phyloP scores from a whole-genome alignment of 2,113 vertebrate genomes.

The Platichthys flesus region DNA sequence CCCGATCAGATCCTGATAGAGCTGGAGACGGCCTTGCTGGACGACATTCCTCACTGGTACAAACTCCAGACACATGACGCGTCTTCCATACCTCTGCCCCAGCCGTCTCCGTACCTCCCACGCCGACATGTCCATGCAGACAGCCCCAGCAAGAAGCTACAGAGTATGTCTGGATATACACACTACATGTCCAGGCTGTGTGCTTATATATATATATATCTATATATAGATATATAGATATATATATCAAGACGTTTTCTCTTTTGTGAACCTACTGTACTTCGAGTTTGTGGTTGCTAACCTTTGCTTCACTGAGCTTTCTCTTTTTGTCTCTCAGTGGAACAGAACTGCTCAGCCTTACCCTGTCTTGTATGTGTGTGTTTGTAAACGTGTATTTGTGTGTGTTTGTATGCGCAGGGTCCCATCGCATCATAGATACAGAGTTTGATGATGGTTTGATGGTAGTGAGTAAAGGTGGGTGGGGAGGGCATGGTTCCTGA shows the following conservation, averaged over 20 bases:
- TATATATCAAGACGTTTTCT: background rate
- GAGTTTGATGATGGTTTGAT: slow-evolving; percentile 99
- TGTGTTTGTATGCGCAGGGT: slow-evolving; percentile 86
- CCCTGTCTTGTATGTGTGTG: slow-evolving; percentile 47
- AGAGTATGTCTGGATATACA: slow-evolving; percentile 86
- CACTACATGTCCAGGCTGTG: background rate
- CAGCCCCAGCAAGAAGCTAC: slow-evolving; percentile 95
- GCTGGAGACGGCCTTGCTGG: slow-evolving; percentile 94
- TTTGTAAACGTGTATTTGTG: slow-evolving; percentile 46
- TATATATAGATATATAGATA: background rate
- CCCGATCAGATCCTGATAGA: slow-evolving; percentile 92
- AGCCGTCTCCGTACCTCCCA: slow-evolving; percentile 96
- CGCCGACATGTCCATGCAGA: slow-evolving; percentile 93
- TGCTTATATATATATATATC: slow-evolving; percentile 12
- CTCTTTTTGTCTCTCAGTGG: slow-evolving; percentile 31
- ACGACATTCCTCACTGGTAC: slow-evolving; percentile 97
- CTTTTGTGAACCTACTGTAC: slow-evolving; percentile 5
- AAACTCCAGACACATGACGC: slow-evolving; percentile 96
- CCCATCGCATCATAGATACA: slow-evolving; percentile 98
- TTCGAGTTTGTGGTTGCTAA: slow-evolving; percentile 13
- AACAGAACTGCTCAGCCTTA: slow-evolving; percentile 49
- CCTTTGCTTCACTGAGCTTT: slow-evolving; percentile 40
- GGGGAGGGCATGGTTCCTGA: slow-evolving; percentile 84
- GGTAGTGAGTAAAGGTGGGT: slow-evolving; percentile 96
- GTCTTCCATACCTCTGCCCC: slow-evolving; percentile 97